Base-by-base conservation (phyloP, 2,797 vertebrate species). In the Syngnathus acus region DNA sequence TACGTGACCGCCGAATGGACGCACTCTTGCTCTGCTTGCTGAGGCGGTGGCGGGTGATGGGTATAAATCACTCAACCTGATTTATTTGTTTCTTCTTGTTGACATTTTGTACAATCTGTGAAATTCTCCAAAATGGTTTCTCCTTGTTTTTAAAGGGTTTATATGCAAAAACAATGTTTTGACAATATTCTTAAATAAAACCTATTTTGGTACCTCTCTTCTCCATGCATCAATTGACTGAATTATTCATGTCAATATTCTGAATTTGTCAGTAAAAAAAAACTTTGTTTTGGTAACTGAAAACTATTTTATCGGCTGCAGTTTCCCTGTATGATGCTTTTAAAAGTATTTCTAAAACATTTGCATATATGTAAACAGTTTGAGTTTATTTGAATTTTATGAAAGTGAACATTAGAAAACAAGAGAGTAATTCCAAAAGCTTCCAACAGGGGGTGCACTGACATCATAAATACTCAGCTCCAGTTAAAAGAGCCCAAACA, bases 121-220 rank as follows among this genome's bases (percentile, higher is more conserved):
- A 91, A 90, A 89, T 83, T 57, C 55, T 57, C 75, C 72, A 73
- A 88, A 78, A 80, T 79, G 80, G 72, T 51, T 78, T 84, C 72
- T 89, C 74, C 73, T 89, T 80, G 84, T 91, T 91, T 89, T 87
- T 79, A 88, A 79, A 88, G 86, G 89, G 66, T 83, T 91, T 91
- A 90, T 92, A 92, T 92, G 90, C 90, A 91, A 77, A 51, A 19
- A 51, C 19, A n/a, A 51, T 74, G 78, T 92, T 92, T 92, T 89
- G 86, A 90, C 85, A 88, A 88, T 86, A 87, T 87, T 90, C 75
- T 83, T 85, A 89, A 93, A 90, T 90, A 92, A 93, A 92, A 79
- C 82, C 84, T 91, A 92, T 93, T 93, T 93, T 93, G 89, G 89
- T 93, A 93, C 81, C 78, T 86, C 68, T 83, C 66, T 70, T 77